Base-by-base conservation (phyloP, 2,797 vertebrate species). In the Luscinia luscinia region DNA sequence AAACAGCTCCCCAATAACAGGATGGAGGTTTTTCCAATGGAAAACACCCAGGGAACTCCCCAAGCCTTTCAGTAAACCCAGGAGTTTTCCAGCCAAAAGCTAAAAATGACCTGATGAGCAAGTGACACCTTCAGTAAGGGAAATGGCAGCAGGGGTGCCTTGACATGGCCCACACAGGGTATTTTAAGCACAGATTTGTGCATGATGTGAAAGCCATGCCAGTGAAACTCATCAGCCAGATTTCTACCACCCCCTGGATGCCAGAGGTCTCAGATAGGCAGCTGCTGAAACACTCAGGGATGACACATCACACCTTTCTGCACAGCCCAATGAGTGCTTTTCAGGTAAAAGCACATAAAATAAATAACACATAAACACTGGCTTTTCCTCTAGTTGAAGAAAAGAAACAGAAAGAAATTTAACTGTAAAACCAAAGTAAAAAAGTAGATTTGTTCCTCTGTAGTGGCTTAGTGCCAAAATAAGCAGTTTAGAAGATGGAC, bases 21-120 rank as follows among this genome's bases (percentile, higher is more conserved):
- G 89, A 96, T 89, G 52, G 27, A 84, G 41, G 43, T 64, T 85
- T 63, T n/a, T 92, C 46, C 34, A 20, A 51, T 0, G 8, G 90
- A 78, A 96, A 89, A 67, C 40, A 66, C 34, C 38, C 46, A 61
- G 91, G 89, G 87, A 94, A 90, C 57, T 90, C 91, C 95, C 74
- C 4, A 2, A 4, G 8, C 23, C 27, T 49, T 62, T 72, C 59
- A 57, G 59, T 49, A 90, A 84, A 66, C 19, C 59, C 32, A 79
- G 34, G 32, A 63, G 41, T 54, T 84, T 69, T 73, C 61, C 57
- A 70, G 52, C 45, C 92, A 93, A 93, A 83, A 88, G 38, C 26
- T 93, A 89, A 83, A 92, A 91, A 19, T 62, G 30, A 90, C 62
- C 24, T 1, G 2, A 55, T 55, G 77, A 94, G 36, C 32, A 73